Conservation (phyloP, 1,140 invertebrate species). For the Meteorus sp. region DNA sequence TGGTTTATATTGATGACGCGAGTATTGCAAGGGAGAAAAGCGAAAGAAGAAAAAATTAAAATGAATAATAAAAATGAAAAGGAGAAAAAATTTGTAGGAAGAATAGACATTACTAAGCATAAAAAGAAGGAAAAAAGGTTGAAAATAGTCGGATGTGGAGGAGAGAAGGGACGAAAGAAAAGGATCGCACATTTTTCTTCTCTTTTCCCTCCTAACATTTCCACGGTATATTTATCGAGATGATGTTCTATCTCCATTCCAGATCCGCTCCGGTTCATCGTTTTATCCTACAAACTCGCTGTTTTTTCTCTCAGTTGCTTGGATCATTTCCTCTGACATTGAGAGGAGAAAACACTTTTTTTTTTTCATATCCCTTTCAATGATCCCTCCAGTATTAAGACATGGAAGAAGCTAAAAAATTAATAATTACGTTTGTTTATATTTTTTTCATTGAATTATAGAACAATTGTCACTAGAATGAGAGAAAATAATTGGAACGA, state of each 20-base stretch:
- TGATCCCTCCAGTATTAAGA: no score
- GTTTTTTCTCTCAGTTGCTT: not conserved
- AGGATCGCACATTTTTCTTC: slow-evolving; percentile 26
- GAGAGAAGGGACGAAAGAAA: slow-evolving; percentile 1
- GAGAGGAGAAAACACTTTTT: not conserved
- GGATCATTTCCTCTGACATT: not conserved
- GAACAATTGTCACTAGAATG: no score
- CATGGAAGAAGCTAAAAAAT: no score
- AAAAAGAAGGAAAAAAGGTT: slow-evolving; percentile 14
- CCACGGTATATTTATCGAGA: slow-evolving; percentile 34
- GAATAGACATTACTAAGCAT: not conserved
- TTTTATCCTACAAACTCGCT: not conserved
- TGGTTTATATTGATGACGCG: slow-evolving; percentile 7
- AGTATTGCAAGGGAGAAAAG: not conserved
- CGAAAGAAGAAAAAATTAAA: not conserved
- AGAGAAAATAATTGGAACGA: no score
- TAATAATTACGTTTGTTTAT: no score
- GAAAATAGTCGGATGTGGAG: no score
- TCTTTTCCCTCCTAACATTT: no score
- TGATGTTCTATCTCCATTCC: slow-evolving; percentile 26
- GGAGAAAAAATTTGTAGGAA: not conserved
- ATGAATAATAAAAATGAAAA: not conserved
- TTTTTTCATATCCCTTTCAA: not conserved
- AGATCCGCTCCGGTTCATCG: slow-evolving; percentile 12
- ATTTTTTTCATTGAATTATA: no score